These are phyloP conservation scores for Grammomys surdaster DNA, from an alignment of 2,113 vertebrate species.

Conservation along the genomic window DNA sequence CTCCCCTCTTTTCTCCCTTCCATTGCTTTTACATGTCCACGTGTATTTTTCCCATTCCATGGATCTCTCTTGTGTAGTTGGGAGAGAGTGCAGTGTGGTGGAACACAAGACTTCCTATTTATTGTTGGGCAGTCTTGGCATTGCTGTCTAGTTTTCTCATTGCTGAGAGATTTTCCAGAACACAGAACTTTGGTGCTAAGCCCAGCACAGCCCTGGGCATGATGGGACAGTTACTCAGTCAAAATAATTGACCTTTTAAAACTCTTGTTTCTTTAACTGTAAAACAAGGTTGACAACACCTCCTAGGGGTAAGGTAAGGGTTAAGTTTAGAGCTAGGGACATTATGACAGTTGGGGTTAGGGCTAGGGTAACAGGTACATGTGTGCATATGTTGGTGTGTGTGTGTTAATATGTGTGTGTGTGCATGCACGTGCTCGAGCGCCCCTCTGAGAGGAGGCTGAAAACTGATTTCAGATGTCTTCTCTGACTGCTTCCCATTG, in stretches of 20 bases:
- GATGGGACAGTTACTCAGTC: not conserved
- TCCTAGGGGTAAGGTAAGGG: not conserved
- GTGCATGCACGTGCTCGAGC: not conserved
- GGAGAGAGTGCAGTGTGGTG: not conserved
- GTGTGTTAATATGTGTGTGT: not conserved
- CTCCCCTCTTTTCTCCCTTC: no score
- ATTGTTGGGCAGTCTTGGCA: not conserved
- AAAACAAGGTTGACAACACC: not conserved
- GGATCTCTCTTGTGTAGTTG: not conserved
- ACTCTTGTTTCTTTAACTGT: not conserved
- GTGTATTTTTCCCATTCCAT: slow-evolving; percentile 21
- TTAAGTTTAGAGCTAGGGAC: not conserved
- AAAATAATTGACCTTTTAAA: not conserved
- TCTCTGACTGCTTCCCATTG: not conserved
- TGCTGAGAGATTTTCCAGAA: not conserved
- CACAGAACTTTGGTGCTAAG: not conserved
- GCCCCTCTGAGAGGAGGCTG: no score
- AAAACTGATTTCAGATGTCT: not conserved
- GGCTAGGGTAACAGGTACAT: not conserved
- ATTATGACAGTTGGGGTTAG: no score
- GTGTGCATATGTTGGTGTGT: not conserved
- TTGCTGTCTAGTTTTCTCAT: not conserved
- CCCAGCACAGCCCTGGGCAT: not conserved
- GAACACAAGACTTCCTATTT: not conserved
- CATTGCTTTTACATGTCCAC: not conserved